Evolutionary conservation across 2,888 invertebrate species (phyloP).

Genomic region (Acronicta psi): DNA sequence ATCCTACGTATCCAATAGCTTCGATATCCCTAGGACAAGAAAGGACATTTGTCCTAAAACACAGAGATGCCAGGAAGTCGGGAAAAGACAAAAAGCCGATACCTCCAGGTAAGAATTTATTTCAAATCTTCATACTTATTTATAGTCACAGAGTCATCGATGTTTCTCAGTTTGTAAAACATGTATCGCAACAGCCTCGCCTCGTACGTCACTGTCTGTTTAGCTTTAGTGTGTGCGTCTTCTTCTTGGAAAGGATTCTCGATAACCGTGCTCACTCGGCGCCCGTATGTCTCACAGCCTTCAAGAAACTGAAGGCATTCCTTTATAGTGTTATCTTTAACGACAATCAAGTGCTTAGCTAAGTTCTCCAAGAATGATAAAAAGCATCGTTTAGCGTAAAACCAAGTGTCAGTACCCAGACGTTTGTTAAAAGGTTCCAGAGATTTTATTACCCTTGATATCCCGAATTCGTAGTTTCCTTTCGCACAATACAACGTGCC

Average conservation of each 20-base stretch:
- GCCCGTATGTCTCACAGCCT: slow-evolving; percentile 96
- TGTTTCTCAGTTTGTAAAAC: slow-evolving; percentile 91
- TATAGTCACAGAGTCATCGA: slow-evolving; percentile 86
- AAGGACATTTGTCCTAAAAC: slow-evolving; percentile 91
- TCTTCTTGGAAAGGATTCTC: slow-evolving; percentile 94
- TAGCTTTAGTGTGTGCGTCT: slow-evolving; percentile 92
- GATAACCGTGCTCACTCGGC: slow-evolving; percentile 94
- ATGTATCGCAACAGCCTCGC: slow-evolving; percentile 95
- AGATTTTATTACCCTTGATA: slow-evolving; percentile 98
- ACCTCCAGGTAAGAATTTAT: slow-evolving; percentile 80
- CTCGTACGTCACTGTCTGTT: slow-evolving; percentile 97
- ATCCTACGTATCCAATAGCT: slow-evolving; percentile 90
- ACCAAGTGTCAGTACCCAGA: slow-evolving; percentile 99
- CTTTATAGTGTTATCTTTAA: slow-evolving; percentile 95
- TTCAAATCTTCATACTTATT: slow-evolving; percentile 88
- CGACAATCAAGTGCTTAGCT: slow-evolving; percentile 96
- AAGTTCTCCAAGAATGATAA: slow-evolving; percentile 97
- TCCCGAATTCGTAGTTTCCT: slow-evolving; percentile 99
- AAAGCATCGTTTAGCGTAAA: slow-evolving; percentile 98
- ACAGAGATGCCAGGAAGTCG: slow-evolving; percentile 87
- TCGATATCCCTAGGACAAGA: slow-evolving; percentile 91
- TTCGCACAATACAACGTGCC: slow-evolving; percentile 99
- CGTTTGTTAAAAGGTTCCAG: slow-evolving; percentile 97
- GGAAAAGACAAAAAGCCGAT: slow-evolving; percentile 80
- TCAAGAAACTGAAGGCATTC: slow-evolving; percentile 97